Conservation (phyloP, 2,888 invertebrate species). For the Campoplex nolae region DNA sequence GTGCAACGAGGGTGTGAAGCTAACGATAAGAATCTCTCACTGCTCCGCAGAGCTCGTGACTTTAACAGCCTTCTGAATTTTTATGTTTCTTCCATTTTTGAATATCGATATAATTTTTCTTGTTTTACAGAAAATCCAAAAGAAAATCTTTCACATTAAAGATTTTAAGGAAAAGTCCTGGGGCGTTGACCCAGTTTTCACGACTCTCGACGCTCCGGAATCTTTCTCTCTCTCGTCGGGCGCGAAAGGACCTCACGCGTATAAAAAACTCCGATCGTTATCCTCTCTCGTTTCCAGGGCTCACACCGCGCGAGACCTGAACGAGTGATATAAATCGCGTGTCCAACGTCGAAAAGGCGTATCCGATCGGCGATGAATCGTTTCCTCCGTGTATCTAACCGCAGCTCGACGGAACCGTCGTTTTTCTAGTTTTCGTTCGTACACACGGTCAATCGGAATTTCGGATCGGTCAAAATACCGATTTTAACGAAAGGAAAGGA, state of each 20-base stretch:
- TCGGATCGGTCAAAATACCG: neutral
- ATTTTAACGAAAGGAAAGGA: too few species aligned
- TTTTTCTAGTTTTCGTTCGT: neutral
- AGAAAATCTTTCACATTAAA: constrained; percentile 39
- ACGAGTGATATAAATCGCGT: constrained; percentile 14
- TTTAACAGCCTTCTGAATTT: constrained; percentile 72
- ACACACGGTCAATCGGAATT: neutral
- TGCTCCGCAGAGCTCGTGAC: constrained; percentile 70
- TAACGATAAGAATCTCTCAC: constrained; percentile 63
- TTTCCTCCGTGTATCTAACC: constrained; percentile 28
- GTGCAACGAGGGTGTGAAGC: constrained; percentile 74
- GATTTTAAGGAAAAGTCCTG: constrained; percentile 35
- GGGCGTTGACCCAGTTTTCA: constrained; percentile 61
- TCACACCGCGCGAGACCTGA: neutral
- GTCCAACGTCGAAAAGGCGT: neutral
- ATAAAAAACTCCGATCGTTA: constrained; percentile 51
- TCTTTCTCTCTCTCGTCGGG: neutral
- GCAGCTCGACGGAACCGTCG: constrained; percentile 29
- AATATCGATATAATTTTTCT: neutral
- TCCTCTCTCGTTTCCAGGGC: constrained; percentile 23
- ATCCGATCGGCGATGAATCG: neutral
- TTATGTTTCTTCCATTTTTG: neutral
- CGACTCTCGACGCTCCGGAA: constrained; percentile 14
- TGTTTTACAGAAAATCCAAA: constrained; percentile 42
- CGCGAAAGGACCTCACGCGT: constrained; percentile 66